A percentile compares a stretch with the other conserved stretches of the same genome.
These are phyloP conservation scores for Ptychodera flava DNA, from an alignment of 35 echinoderm and acorn worm species.

Conservation along the genomic window DNA sequence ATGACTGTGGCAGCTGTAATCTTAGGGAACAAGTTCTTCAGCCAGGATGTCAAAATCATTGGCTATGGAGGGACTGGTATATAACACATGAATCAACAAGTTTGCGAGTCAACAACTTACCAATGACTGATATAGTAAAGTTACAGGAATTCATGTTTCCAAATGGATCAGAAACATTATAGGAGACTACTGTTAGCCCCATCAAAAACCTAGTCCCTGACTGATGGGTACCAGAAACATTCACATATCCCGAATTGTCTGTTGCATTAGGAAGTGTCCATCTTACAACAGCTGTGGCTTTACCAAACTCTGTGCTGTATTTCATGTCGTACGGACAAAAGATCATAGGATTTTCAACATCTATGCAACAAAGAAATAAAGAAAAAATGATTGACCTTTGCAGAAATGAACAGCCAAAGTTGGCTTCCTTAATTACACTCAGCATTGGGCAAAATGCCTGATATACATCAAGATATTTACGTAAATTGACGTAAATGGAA, in stretches of 20 bases:
- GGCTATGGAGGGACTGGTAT: no score
- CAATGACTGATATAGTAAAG: neutral
- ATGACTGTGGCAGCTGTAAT: no score
- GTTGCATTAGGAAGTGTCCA: neutral
- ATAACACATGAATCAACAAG: no score
- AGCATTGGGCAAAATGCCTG: no score
- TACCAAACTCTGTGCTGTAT: conserved; percentile 5
- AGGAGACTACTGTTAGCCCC: neutral
- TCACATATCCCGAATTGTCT: conserved; percentile 8
- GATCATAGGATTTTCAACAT: neutral
- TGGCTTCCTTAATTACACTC: no score
- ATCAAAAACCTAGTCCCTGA: conserved; percentile 3
- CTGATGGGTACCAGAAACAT: neutral
- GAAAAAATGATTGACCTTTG: no score
- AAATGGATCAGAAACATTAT: neutral
- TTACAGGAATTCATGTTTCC: conserved; percentile 6
- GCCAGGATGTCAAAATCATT: no score
- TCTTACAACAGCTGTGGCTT: neutral
- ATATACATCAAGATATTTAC: no score
- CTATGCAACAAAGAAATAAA: neutral
- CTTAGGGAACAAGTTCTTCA: no score
- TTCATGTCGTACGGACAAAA: neutral
- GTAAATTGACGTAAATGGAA: no score
- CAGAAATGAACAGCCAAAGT: no score
- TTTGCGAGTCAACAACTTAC: no score